phyloP scores from a whole-genome alignment of 2,797 vertebrate genomes.

The Chiloscyllium punctatum region DNA sequence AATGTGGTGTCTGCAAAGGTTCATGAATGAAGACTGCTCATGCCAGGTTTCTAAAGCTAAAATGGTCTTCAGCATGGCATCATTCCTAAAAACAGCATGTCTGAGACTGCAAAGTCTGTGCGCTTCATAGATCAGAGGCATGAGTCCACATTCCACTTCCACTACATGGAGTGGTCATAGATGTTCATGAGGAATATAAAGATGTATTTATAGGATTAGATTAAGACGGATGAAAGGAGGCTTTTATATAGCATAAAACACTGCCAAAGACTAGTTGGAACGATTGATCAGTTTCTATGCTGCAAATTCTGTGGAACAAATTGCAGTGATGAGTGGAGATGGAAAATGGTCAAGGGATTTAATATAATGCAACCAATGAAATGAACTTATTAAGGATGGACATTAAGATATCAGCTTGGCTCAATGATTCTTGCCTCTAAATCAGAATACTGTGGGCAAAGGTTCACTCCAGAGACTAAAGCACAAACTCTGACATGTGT shows the following conservation, averaged over 20 bases:
- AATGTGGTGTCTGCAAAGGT: neutral
- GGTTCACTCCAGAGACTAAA: neutral
- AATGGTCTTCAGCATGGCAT: neutral
- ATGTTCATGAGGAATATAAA: no score
- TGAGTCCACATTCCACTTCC: neutral
- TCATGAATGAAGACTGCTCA: neutral
- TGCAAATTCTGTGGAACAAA: neutral
- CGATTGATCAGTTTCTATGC: neutral
- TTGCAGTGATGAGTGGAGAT: neutral
- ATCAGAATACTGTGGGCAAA: neutral
- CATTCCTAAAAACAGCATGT: neutral
- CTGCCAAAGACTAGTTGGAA: neutral
- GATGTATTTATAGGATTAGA: neutral
- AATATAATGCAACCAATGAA: neutral
- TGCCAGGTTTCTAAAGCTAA: neutral
- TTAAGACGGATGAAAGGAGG: neutral
- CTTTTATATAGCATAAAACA: neutral
- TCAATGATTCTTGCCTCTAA: neutral
- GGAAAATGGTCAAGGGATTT: neutral
- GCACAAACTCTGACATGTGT: neutral
- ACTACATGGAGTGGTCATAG: neutral
- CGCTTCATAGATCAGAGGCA: neutral
- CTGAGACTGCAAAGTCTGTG: neutral
- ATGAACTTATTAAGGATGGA: neutral
- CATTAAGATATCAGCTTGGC: neutral